Percentiles rank a stretch among this genome's conserved stretches.
phyloP scores from a whole-genome alignment of 2,113 vertebrate genomes.

The Myrmecophaga tridactyla region DNA sequence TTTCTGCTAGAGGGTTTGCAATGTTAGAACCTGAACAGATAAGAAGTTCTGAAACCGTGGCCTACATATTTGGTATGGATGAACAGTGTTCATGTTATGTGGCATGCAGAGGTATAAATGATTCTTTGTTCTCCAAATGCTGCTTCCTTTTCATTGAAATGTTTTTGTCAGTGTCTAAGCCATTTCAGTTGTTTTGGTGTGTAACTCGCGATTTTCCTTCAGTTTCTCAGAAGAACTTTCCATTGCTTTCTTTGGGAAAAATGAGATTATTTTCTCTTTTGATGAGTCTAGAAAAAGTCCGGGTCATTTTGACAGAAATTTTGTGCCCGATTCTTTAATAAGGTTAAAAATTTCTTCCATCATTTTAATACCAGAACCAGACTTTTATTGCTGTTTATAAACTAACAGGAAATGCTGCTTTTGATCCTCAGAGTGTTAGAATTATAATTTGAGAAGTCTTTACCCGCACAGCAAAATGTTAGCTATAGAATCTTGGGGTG shows the following conservation, averaged over 20 bases:
- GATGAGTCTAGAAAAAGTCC: constrained; percentile 16
- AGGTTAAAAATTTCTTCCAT: background rate
- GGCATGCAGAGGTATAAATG: background rate
- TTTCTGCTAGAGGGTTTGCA: background rate
- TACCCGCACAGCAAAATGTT: background rate
- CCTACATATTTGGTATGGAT: background rate
- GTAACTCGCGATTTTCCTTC: background rate
- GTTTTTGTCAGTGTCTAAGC: background rate
- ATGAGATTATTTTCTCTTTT: constrained; percentile 4
- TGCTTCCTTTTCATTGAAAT: background rate
- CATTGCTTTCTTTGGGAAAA: constrained; percentile 39
- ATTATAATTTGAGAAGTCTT: background rate
- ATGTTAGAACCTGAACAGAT: background rate
- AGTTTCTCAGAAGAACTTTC: constrained; percentile 8
- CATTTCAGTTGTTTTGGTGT: constrained; percentile 22
- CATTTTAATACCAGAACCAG: background rate
- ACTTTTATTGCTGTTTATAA: background rate
- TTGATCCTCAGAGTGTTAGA: background rate
- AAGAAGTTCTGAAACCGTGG: background rate
- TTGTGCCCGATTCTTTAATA: background rate
- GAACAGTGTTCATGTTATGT: background rate
- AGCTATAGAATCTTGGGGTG: background rate
- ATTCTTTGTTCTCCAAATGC: background rate
- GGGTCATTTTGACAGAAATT: constrained; percentile 16
- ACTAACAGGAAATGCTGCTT: constrained; percentile 20